Percentiles rank a stretch among this genome's conserved stretches.
These are phyloP conservation scores for Actenoides hombroni DNA, from an alignment of 2,113 vertebrate genomes.

Conservation along the genomic window DNA sequence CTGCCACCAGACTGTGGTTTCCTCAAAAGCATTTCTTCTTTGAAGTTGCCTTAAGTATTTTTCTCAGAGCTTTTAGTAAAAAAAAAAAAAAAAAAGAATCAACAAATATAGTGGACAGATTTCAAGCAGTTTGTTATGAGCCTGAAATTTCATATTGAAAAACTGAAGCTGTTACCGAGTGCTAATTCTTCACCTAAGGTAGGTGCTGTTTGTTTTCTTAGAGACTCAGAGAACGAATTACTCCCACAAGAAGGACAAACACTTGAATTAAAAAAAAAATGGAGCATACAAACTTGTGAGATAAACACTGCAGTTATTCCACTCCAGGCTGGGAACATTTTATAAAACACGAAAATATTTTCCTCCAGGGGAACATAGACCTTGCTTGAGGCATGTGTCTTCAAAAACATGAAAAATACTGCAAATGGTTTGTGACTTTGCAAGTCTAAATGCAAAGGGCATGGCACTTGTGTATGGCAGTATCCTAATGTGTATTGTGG, in stretches of 20 bases:
- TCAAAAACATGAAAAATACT: not conserved
- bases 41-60: constrained; percentile 14
- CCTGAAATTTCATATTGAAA: not conserved
- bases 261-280: not conserved
- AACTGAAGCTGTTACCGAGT: not conserved
- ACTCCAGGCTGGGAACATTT: not conserved
- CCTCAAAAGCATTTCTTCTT: constrained; percentile 58
- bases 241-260: not conserved
- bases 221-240: not conserved
- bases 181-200: not conserved
- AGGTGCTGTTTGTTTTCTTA: not conserved
- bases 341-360: not conserved
- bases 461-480: not conserved
- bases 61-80: not conserved
- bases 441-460: not conserved
- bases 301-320: not conserved
- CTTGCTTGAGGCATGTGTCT: not conserved
- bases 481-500: not conserved
- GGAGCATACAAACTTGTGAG: not conserved
- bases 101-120: not conserved
- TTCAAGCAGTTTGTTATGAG: not conserved
- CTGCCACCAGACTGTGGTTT: constrained; percentile 42
- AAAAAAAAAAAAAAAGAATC: not conserved
- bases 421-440: not conserved
- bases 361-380: not conserved